These are phyloP conservation scores for Pygoscelis antarcticus DNA, from an alignment of 2,113 vertebrate species.

Conservation along the genomic window DNA sequence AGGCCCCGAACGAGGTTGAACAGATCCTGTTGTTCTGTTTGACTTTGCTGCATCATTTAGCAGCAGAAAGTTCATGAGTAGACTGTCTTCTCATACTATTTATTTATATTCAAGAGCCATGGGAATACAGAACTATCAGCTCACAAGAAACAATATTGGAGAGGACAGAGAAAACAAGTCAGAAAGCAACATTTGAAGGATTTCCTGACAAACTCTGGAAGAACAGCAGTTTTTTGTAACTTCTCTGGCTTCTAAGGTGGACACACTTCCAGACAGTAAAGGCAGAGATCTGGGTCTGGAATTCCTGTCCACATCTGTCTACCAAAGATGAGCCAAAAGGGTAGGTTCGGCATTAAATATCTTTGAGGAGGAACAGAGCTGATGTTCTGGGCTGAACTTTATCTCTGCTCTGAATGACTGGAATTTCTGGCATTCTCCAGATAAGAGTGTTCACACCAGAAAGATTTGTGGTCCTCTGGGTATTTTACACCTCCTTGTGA, in stretches of 20 bases:
- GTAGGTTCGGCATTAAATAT: not conserved
- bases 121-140: not conserved
- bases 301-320: not conserved
- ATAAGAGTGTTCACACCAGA: not conserved
- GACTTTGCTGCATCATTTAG: not conserved
- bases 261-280: not conserved
- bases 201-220: not conserved
- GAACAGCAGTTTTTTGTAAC: not conserved
- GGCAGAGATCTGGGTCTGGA: not conserved
- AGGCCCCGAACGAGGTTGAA: not conserved
- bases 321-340: not conserved
- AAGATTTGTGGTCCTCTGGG: not conserved
- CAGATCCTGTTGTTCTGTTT: not conserved
- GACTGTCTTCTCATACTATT: not conserved
- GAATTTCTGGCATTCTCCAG: not conserved
- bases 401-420: not conserved
- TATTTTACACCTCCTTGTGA: not conserved
- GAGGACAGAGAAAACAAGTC: not conserved
- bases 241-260: not conserved
- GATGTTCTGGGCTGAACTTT: not conserved
- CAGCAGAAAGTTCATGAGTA: not conserved
- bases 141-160: not conserved
- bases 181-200: not conserved
- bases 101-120: not conserved
- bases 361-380: not conserved